Percentiles rank a stretch among this genome's conserved stretches.
phyloP scores from a whole-genome alignment of 2,797 vertebrate genomes.

The Hafferia zeledoni region DNA sequence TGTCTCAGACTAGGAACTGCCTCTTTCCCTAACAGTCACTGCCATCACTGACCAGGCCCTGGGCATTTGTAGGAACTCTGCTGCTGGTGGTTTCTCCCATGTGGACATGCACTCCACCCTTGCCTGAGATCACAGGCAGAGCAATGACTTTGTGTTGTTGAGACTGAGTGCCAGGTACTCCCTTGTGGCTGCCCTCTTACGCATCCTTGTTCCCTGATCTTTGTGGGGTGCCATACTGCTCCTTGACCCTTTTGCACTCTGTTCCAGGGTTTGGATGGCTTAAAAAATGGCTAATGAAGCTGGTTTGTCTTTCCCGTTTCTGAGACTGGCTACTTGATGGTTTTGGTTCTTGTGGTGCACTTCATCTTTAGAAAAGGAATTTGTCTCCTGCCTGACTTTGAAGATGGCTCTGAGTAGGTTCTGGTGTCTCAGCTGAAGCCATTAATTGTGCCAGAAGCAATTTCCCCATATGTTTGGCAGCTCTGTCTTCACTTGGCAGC shows the following conservation, averaged over 20 bases:
- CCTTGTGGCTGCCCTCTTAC: not conserved
- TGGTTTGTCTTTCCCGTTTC: not conserved
- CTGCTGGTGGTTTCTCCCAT: not conserved
- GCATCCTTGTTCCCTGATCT: accelerated
- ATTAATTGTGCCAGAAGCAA: conserved; percentile 47
- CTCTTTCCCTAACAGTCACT: not conserved
- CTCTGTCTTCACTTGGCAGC: conserved; percentile 51
- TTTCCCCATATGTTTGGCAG: conserved; percentile 61
- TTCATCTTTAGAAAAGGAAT: not conserved
- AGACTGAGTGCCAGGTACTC: not conserved
- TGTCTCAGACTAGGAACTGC: not conserved
- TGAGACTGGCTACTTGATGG: not conserved
- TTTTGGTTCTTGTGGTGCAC: conserved; percentile 20
- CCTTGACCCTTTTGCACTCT: not conserved
- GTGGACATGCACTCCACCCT: not conserved
- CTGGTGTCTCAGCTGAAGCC: conserved; percentile 35
- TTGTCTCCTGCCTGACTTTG: conserved; percentile 37
- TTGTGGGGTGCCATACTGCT: not conserved
- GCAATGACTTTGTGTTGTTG: not conserved
- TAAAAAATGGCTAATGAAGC: not conserved
- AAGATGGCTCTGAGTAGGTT: conserved; percentile 35
- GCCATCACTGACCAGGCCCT: not conserved
- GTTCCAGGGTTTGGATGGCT: not conserved
- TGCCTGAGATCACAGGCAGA: not conserved
- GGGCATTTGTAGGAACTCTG: not conserved